phyloP scores from a whole-genome alignment of 2,888 invertebrate genomes.

The Apotomis capreana region DNA sequence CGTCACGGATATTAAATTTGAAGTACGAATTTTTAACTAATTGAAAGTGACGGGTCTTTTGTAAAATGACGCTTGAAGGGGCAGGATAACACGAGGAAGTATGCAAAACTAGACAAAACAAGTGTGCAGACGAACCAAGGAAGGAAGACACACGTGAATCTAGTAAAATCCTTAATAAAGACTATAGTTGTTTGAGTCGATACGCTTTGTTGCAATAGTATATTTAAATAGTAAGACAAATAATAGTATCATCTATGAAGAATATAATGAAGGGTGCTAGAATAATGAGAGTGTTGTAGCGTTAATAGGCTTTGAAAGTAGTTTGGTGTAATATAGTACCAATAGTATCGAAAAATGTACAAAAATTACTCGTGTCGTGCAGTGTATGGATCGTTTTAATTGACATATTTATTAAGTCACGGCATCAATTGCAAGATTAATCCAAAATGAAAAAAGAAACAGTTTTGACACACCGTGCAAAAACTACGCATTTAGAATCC shows the following conservation, averaged over 20 bases:
- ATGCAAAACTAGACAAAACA: conserved; percentile 54
- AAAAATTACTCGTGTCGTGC: no score
- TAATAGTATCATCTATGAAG: conserved; percentile 18
- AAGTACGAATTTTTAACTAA: conserved; percentile 56
- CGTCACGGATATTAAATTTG: conserved; percentile 57
- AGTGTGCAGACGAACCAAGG: conserved; percentile 3
- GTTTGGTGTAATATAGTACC: neutral
- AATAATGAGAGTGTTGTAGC: neutral
- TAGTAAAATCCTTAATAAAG: neutral
- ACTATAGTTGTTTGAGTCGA: conserved; percentile 4
- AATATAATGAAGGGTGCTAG: conserved; percentile 21
- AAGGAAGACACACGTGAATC: neutral
- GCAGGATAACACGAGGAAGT: conserved; percentile 45
- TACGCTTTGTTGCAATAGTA: neutral
- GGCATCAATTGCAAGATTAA: no score
- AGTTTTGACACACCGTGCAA: neutral
- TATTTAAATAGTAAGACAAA: neutral
- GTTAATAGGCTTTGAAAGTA: conserved; percentile 12
- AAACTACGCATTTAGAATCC: neutral
- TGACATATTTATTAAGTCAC: no score
- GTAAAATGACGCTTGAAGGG: conserved; percentile 55
- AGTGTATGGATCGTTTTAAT: no score
- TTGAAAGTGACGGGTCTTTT: conserved; percentile 64
- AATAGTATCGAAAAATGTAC: no score
- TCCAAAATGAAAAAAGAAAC: no score